These are phyloP conservation scores for Aphidius ervi DNA, from an alignment of 1,140 invertebrate species.

Conservation along the genomic window DNA sequence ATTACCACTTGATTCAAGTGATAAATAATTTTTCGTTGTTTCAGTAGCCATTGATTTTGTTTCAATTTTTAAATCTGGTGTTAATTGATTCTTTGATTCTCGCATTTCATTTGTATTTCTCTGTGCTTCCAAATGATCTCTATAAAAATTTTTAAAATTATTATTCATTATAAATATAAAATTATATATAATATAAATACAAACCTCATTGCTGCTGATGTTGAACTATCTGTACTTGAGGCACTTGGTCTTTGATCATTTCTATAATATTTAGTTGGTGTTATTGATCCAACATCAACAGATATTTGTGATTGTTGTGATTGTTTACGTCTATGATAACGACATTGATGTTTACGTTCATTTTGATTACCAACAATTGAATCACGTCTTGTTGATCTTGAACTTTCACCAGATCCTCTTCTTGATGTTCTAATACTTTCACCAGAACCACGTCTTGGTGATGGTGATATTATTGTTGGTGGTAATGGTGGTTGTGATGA, in stretches of 20 bases:
- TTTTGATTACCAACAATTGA: slow-evolving; percentile 56
- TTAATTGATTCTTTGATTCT: slow-evolving; percentile 22
- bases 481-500: slow-evolving; percentile 45
- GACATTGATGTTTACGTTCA: slow-evolving; percentile 47
- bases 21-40: slow-evolving; percentile 29
- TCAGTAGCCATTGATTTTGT: slow-evolving; percentile 20
- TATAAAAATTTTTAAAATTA: slow-evolving; percentile 22
- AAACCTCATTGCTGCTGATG: slow-evolving; percentile 46
- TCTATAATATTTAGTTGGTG: slow-evolving; percentile 51
- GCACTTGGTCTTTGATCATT: slow-evolving; percentile 72
- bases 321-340: slow-evolving; percentile 49
- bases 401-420: slow-evolving; percentile 63
- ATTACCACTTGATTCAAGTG: slow-evolving; percentile 55
- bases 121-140: slow-evolving; percentile 45
- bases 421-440: slow-evolving; percentile 47
- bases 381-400: slow-evolving; percentile 60
- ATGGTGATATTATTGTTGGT: slow-evolving; percentile 49
- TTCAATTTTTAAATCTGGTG: slow-evolving; percentile 27
- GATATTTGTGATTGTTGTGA: slow-evolving; percentile 58
- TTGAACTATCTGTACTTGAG: slow-evolving; percentile 67
- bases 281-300: slow-evolving; percentile 55
- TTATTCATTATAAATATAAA: slow-evolving; percentile 9
- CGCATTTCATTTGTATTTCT: slow-evolving; percentile 31
- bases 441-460: slow-evolving; percentile 45
- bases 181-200: slow-evolving; percentile 7